These are phyloP conservation scores for Eriocheir sinensis DNA, from an alignment of 1,140 invertebrate species.

Conservation along the genomic window DNA sequence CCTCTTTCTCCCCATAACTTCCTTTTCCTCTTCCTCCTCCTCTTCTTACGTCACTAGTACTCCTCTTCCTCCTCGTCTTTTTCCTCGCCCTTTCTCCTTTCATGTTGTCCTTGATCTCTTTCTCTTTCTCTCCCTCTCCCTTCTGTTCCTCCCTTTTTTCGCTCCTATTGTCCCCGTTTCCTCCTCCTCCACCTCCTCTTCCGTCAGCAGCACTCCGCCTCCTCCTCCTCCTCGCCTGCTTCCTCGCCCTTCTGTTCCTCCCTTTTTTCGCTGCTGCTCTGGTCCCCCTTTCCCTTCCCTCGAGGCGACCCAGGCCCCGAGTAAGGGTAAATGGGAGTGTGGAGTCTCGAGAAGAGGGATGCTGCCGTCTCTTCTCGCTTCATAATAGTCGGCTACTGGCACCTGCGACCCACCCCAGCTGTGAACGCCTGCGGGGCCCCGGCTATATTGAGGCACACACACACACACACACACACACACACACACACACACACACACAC, in stretches of 20 bases:
- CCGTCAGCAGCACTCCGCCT: not conserved
- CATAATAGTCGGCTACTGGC: conserved; percentile 45
- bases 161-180: not conserved
- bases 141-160: not conserved
- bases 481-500: not conserved
- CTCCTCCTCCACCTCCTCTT: not conserved
- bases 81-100: no score
- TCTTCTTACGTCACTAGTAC: no score
- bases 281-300: not conserved
- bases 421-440: not conserved
- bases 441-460: conserved; percentile 12
- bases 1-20: no score
- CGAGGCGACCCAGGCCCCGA: conserved; percentile 25
- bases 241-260: no score
- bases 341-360: conserved; percentile 33
- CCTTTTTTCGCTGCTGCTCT: not conserved
- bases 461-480: conserved; percentile 1
- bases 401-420: not conserved
- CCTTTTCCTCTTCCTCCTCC: no score
- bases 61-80: no score
- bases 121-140: not conserved
- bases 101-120: no score
- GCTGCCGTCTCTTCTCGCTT: not conserved
- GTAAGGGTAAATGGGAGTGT: conserved; percentile 46
- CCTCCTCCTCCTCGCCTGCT: not conserved